Percentiles rank a stretch among this genome's conserved stretches.
These are phyloP conservation scores for Drosophila nikananu DNA, from an alignment of 1,140 invertebrate species.

Conservation along the genomic window DNA sequence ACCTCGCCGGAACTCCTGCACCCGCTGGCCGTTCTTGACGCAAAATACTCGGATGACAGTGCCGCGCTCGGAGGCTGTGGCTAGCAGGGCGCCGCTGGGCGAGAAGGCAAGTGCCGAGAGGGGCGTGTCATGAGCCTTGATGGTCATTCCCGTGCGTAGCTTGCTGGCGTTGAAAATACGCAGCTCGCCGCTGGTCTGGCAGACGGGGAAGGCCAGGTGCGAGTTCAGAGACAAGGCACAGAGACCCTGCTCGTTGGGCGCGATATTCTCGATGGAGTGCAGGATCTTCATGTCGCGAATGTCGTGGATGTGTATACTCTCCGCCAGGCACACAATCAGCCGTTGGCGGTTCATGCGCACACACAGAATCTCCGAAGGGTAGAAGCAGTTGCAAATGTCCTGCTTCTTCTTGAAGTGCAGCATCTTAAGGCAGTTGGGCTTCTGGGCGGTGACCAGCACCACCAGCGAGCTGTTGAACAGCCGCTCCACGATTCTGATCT, in stretches of 20 bases:
- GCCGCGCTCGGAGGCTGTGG: slow-evolving; percentile 98
- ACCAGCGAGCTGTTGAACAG: slow-evolving; percentile 84
- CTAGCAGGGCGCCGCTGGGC: slow-evolving; percentile 93
- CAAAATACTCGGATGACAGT: slow-evolving; percentile 98
- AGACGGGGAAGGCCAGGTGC: slow-evolving; percentile 98
- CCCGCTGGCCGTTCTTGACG: slow-evolving; percentile 93
- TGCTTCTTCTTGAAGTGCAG: slow-evolving; percentile 99
- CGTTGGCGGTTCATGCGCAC: slow-evolving; percentile 98
- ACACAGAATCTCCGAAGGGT: slow-evolving; percentile 97
- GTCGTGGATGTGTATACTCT: slow-evolving; percentile 99
- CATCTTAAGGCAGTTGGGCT: slow-evolving; percentile 87
- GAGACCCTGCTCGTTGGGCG: slow-evolving; percentile 96
- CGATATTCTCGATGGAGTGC: slow-evolving; percentile 98
- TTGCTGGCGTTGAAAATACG: slow-evolving; percentile 99
- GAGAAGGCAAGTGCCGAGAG: slow-evolving; percentile 98
- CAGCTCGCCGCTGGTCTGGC: slow-evolving; percentile 96
- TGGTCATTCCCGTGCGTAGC: slow-evolving; percentile 97
- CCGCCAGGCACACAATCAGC: slow-evolving; percentile 98
- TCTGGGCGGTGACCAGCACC: slow-evolving; percentile 80
- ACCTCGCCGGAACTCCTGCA: slow-evolving; percentile 98
- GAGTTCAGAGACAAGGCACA: slow-evolving; percentile 96
- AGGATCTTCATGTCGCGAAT: slow-evolving; percentile 99
- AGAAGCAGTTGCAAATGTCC: slow-evolving; percentile 99
- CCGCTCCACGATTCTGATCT: slow-evolving; percentile 81
- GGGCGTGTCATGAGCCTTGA: slow-evolving; percentile 97